phyloP scores from a whole-genome alignment of 2,113 vertebrate species.

The Ovibos moschatus region DNA sequence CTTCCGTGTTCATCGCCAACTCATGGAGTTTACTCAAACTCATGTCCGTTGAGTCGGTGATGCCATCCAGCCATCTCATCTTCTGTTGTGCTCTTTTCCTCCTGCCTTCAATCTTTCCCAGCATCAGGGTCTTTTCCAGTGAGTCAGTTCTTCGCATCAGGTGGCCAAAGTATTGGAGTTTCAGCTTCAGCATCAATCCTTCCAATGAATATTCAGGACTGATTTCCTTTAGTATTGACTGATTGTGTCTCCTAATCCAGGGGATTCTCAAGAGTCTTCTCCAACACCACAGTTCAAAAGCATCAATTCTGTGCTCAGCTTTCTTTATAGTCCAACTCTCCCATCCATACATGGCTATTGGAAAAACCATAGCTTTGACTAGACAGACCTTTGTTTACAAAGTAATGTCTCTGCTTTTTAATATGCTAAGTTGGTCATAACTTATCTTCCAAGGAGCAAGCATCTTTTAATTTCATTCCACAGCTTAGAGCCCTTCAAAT shows the following conservation, averaged over 20 bases:
- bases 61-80: background rate
- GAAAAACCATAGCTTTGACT: background rate
- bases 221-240: background rate
- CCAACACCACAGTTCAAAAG: background rate
- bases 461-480: background rate
- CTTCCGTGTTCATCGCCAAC: background rate
- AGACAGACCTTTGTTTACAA: background rate
- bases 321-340: background rate
- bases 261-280: background rate
- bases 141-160: background rate
- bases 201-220: background rate
- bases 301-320: background rate
- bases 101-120: background rate
- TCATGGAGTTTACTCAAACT: background rate
- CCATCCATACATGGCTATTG: background rate
- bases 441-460: background rate
- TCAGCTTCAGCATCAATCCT: background rate
- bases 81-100: background rate
- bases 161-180: background rate
- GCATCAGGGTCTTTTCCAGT: background rate
- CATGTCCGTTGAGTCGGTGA: background rate
- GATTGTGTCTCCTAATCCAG: background rate
- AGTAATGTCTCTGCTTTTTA: background rate
- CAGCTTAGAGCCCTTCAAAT: background rate
- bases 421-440: background rate